Evolutionary conservation across 92 coral and sea anemone genomes (phyloP).

Genomic region (Blastomussa wellsi): DNA sequence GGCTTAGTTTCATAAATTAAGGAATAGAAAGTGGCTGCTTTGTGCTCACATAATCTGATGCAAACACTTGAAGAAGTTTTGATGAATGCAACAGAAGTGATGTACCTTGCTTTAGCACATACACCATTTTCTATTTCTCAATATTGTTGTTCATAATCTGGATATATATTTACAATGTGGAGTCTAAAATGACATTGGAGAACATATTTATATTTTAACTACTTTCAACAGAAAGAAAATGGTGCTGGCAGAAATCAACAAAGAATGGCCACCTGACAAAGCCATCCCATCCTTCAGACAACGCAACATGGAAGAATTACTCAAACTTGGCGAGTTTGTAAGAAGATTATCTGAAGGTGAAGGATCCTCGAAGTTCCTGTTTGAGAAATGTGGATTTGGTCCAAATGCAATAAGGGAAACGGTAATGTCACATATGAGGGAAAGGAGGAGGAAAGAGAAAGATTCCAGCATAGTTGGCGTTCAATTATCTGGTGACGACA

Average conservation of each 20-base stretch:
- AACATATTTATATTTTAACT: neutral
- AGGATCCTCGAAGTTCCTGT: neutral
- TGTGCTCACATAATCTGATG: too few relatives aligned
- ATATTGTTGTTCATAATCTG: too few relatives aligned
- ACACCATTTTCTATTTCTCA: too few relatives aligned
- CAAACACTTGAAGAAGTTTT: too few relatives aligned
- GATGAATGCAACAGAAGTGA: too few relatives aligned
- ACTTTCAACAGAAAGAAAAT: slow-evolving; percentile 12
- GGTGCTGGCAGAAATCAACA: slow-evolving; percentile 9
- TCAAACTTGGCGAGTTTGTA: slow-evolving; percentile 8
- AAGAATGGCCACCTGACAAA: slow-evolving; percentile 4
- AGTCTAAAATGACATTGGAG: neutral
- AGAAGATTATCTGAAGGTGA: slow-evolving; percentile 16
- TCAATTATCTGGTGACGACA: neutral
- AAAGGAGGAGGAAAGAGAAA: neutral
- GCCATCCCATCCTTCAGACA: slow-evolving; percentile 10
- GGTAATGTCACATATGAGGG: slow-evolving; percentile 18
- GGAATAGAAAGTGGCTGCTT: too few relatives aligned
- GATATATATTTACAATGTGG: too few relatives aligned
- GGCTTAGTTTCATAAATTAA: too few relatives aligned
- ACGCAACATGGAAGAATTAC: neutral
- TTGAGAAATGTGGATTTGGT: slow-evolving; percentile 11
- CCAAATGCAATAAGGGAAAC: neutral
- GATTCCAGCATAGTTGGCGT: neutral
- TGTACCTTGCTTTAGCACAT: too few relatives aligned